phyloP scores from a whole-genome alignment of 2,113 vertebrate genomes.

The Manacus vitellinus region DNA sequence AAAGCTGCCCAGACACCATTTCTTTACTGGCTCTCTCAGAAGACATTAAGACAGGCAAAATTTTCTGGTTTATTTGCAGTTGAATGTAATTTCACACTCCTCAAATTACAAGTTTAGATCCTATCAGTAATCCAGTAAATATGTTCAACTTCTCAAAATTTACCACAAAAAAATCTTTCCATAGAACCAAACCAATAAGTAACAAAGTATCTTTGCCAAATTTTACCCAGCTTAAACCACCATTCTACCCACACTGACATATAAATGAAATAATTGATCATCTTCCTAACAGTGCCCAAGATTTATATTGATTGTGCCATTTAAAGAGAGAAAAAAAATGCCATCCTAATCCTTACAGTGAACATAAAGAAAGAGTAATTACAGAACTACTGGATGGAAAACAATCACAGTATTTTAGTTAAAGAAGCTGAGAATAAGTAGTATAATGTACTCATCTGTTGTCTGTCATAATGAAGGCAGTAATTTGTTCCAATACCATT shows the following conservation, averaged over 20 bases:
- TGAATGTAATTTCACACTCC: neutral
- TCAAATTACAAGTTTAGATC: neutral
- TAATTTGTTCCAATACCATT: constrained; percentile 67
- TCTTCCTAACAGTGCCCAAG: neutral
- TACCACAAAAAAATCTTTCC: neutral
- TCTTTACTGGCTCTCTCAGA: neutral
- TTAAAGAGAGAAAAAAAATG: neutral
- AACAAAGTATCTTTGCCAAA: neutral
- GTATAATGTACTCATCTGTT: constrained; percentile 43
- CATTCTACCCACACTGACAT: neutral
- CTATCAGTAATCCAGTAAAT: neutral
- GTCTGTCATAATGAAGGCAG: constrained; percentile 58
- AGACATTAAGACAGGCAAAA: neutral
- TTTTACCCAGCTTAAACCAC: neutral
- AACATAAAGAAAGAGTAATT: constrained; percentile 61
- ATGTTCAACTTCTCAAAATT: neutral
- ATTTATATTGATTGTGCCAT: neutral
- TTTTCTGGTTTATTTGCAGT: neutral
- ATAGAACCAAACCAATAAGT: neutral
- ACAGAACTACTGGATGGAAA: constrained; percentile 49
- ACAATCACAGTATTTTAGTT: constrained; percentile 52
- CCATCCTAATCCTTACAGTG: neutral
- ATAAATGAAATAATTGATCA: neutral
- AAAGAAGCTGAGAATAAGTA: constrained; percentile 50
- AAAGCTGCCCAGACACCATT: neutral